phyloP scores from a whole-genome alignment of 2,888 invertebrate species.

The Noctua pronuba region DNA sequence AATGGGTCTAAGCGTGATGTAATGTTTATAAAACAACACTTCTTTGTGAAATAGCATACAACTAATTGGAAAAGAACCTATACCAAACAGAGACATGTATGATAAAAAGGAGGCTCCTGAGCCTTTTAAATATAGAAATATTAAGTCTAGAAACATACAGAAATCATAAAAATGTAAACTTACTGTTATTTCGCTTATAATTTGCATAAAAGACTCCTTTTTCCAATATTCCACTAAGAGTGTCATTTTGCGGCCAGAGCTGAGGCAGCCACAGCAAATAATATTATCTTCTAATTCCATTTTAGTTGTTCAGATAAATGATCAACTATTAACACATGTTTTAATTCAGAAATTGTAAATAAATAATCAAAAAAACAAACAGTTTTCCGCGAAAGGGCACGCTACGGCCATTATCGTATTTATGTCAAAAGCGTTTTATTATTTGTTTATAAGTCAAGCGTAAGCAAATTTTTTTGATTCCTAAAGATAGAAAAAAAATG shows the following conservation, averaged over 20 bases:
- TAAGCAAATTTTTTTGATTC: neutral
- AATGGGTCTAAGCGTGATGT: neutral
- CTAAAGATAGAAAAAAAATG: neutral
- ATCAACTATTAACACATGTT: neutral
- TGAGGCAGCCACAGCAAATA: constrained; percentile 80
- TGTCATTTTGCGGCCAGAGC: constrained; percentile 77
- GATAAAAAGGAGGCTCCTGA: too few relatives aligned
- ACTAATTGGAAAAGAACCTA: neutral
- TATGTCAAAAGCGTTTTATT: constrained; percentile 62
- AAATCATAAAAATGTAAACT: constrained; percentile 42
- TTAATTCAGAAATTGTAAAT: constrained; percentile 62
- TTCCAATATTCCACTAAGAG: constrained; percentile 68
- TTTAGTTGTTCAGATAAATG: neutral
- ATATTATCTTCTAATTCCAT: constrained; percentile 65
- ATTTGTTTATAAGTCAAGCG: neutral
- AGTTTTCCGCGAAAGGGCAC: constrained; percentile 49
- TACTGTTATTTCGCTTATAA: constrained; percentile 79
- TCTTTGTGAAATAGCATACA: too few relatives aligned
- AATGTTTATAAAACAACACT: neutral
- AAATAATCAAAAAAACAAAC: constrained; percentile 48
- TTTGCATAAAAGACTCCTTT: constrained; percentile 77
- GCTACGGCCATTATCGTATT: constrained; percentile 43
- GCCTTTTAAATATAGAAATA: neutral
- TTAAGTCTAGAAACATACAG: neutral
- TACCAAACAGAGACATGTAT: neutral